A percentile compares a stretch with the other conserved stretches of the same genome.
Conservation (phyloP, 2,113 vertebrate species). For the Oceanodroma tethys region DNA sequence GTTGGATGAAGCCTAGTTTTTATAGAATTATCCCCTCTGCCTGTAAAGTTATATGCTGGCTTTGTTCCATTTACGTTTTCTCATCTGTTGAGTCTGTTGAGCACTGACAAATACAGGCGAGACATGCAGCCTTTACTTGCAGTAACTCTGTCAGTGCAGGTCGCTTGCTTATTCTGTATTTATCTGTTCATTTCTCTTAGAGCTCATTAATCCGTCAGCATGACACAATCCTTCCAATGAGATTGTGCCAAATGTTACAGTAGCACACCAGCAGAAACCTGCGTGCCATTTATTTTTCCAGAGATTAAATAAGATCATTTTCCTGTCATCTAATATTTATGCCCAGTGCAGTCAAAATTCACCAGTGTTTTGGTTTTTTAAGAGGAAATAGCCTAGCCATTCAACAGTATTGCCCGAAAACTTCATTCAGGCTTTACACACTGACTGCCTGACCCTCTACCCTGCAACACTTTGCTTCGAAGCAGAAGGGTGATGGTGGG, state of each 20-base stretch:
- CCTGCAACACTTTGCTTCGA: neutral
- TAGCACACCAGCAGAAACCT: slow-evolving; percentile 36
- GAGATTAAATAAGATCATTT: slow-evolving; percentile 34
- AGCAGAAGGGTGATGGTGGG: neutral
- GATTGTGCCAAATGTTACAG: slow-evolving; percentile 6
- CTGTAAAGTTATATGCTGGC: neutral
- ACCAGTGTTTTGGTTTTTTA: neutral
- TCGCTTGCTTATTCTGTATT: neutral
- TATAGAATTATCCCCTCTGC: neutral
- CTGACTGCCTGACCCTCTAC: neutral
- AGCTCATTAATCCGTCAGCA: slow-evolving; percentile 8
- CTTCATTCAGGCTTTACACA: slow-evolving; percentile 15
- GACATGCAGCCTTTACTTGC: slow-evolving; percentile 9
- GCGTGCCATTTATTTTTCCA: neutral
- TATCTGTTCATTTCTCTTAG: slow-evolving; percentile 9
- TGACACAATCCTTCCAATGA: slow-evolving; percentile 41
- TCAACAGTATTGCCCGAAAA: neutral
- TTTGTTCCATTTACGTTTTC: slow-evolving; percentile 4
- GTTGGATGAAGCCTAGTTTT: neutral
- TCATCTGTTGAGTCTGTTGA: slow-evolving; percentile 11
- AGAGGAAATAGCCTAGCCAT: neutral
- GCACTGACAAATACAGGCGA: slow-evolving; percentile 9
- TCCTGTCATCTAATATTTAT: slow-evolving; percentile 21
- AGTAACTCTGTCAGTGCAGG: slow-evolving; percentile 17
- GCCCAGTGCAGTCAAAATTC: neutral